phyloP scores from a whole-genome alignment of 2,797 vertebrate species.

The Threskiornis aethiopicus region DNA sequence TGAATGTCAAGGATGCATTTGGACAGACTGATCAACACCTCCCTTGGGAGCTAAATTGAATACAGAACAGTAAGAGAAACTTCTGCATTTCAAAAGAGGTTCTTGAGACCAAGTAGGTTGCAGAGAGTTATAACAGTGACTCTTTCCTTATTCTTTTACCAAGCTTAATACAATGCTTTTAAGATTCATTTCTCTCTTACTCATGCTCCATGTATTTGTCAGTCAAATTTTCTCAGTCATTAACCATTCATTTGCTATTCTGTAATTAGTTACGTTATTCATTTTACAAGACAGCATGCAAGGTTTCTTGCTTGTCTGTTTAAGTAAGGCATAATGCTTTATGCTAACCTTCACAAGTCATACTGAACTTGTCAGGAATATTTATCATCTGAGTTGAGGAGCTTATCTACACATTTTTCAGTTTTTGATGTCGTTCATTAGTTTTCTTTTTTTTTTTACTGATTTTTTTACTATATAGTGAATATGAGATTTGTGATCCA shows the following conservation, averaged over 20 bases:
- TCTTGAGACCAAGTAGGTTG: neutral
- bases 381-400: neutral
- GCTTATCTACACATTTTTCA: neutral
- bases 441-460: neutral
- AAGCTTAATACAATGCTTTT: neutral
- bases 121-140: neutral
- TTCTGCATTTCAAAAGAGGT: neutral
- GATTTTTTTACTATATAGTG: neutral
- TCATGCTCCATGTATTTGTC: slow-evolving; percentile 9
- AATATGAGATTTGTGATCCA: neutral
- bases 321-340: neutral
- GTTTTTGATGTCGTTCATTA: neutral
- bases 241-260: slow-evolving; percentile 27
- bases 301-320: slow-evolving; percentile 6
- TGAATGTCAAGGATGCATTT: accelerated
- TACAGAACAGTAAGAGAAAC: neutral
- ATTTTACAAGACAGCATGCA: neutral
- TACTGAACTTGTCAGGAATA: neutral
- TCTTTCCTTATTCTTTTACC: neutral
- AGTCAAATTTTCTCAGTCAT: slow-evolving; percentile 44
- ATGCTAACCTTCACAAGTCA: neutral
- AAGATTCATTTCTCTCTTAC: neutral
- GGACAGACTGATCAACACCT: neutral
- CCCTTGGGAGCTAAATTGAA: neutral
- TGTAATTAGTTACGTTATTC: neutral